Base-by-base conservation (phyloP, 2,888 invertebrate species). In the Acanthosepion lycidas region DNA sequence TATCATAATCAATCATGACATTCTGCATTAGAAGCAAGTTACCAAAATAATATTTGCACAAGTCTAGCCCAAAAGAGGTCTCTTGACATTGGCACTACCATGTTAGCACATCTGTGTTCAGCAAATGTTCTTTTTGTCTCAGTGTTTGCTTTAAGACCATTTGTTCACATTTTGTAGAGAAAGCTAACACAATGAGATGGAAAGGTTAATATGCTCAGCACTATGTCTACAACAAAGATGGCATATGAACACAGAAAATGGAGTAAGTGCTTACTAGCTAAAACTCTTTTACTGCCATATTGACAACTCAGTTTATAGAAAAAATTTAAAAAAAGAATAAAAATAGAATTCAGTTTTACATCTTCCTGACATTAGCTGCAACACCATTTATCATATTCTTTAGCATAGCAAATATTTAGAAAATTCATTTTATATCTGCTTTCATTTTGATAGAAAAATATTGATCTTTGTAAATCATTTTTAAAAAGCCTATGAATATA, bases 1-100 rank as follows among this genome's bases (percentile, higher is more conserved):
- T 78, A 78, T 78, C 78, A 78, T 78, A 78, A 78, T 78, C 78
- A 78, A 78, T 78, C 78, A 78, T 78, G n/a, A n/a, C 78, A n/a
- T 78, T 33, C 15, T 78, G n/a, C n/a, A 78, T 78, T 78, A 78
- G n/a, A 78, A 78, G 78, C 12, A 33, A 78, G 78, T 78, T 78
- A 78, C 78, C 78, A 78, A 78, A 78, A 78, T 78, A 78, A 78
- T 78, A 78, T 78, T 78, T 78, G 78, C 78, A n/a, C n/a, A 59
- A 59, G 78, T 78, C 78, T 78, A n/a, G 78, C 33, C 78, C 78
- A 78, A 78, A 78, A 78, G 78, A 78, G 78, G n/a, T 78, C 78
- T 78, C 78, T 78, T 78, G n/a, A 78, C 33, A n/a, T n/a, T 78
- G 78, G 78, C 78, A 78, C n/a, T n/a, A 33, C 15, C 12, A 33